Base-by-base conservation (phyloP, 2,888 invertebrate genomes). In the Phragmatobia fuliginosa region DNA sequence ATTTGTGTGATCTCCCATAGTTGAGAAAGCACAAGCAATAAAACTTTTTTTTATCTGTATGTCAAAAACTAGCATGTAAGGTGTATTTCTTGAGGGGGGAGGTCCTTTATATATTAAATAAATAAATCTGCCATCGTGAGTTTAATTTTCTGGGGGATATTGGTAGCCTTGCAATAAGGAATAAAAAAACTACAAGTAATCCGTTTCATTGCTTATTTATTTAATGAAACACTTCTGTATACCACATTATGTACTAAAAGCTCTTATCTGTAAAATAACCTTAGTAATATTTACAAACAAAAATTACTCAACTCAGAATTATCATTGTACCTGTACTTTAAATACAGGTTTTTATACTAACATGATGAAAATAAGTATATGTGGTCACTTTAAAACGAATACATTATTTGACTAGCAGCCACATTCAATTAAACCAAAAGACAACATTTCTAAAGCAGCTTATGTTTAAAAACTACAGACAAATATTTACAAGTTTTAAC, bases 211-310 rank as follows among this genome's bases (percentile, higher is more conserved):
- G 83, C 81, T 78, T 87, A 86, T 93, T 92, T 92, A 92, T 90
- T 92, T 83, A 90, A 90, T 93, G 85, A 90, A 91, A 90, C 87
- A 83, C 82, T 86, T 86, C 83, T 79, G 84, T 89, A 85, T 82
- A 81, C 71, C 76, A 71, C 87, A 56, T 56, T 60, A 89, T 82
- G 77, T 83, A 85, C 87, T 87, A 88, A 74, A 84, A 86, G 85
- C 83, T 82, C 81, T 83, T 84, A 85, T 80, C 72, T 81, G 69
- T 83, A 81, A 73, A 31, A 72, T 83, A 78, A 76, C 72, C 78
- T 79, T 83, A 83, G 2, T 38, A 33, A 76, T 88, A 89, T 88
- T 84, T 88, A 89, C 87, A 89, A 75, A 81, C 77, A 67, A 61
- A 68, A 70, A 67, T 67, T 61, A 69, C 62, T 74, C 58, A 32